These are phyloP conservation scores for Arrhamphus sclerolepis DNA, from an alignment of 2,797 vertebrate species.

Conservation along the genomic window DNA sequence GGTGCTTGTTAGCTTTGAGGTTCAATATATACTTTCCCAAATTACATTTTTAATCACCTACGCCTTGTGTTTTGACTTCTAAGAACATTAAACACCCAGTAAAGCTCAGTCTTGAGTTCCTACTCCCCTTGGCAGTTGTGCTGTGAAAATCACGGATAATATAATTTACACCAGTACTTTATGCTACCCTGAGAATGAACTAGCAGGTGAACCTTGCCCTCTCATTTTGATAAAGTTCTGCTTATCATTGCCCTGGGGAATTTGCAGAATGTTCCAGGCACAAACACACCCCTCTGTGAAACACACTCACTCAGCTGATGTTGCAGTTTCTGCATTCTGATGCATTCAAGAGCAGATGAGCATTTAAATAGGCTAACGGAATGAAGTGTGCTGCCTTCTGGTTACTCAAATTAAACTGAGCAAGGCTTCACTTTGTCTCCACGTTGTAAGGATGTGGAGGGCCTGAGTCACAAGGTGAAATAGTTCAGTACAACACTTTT, in stretches of 20 bases:
- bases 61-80: background rate
- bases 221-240: slow-evolving; percentile 23
- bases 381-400: background rate
- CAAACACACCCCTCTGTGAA: slow-evolving; percentile 43
- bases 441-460: background rate
- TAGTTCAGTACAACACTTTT: too few species aligned
- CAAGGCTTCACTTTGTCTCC: background rate
- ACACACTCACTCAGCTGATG: slow-evolving; percentile 10
- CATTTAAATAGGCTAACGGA: background rate
- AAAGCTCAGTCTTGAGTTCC: slow-evolving; percentile 22
- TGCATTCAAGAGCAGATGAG: background rate
- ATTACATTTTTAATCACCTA: background rate
- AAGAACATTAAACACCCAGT: background rate
- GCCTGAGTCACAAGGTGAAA: slow-evolving; percentile 42
- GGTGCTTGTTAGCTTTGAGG: background rate
- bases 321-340: slow-evolving; percentile 23
- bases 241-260: slow-evolving; percentile 63
- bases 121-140: background rate
- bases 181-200: slow-evolving; percentile 9
- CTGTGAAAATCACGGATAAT: background rate
- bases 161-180: slow-evolving; percentile 8
- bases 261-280: slow-evolving; percentile 51
- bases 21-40: too few species aligned
- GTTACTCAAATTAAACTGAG: background rate
- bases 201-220: slow-evolving; percentile 37